These are phyloP conservation scores for Poecilus cupreus DNA, from an alignment of 2,888 invertebrate species.

Conservation along the genomic window DNA sequence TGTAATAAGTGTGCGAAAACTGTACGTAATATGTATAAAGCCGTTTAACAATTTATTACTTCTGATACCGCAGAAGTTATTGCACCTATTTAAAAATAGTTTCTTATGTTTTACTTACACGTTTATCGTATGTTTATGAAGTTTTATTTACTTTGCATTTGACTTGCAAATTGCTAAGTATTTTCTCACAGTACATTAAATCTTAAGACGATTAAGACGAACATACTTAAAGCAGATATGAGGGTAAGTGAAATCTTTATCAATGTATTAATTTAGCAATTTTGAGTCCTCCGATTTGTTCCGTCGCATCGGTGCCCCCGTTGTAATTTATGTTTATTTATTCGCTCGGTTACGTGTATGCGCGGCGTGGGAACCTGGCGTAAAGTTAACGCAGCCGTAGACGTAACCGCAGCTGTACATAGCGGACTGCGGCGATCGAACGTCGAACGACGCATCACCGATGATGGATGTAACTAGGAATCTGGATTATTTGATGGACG, in stretches of 20 bases:
- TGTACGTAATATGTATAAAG: conserved; percentile 11
- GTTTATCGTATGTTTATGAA: conserved; percentile 14
- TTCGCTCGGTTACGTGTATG: background rate
- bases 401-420: background rate
- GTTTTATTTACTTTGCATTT: conserved; percentile 1
- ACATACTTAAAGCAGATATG: no score
- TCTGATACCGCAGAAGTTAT: conserved; percentile 20
- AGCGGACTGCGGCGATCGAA: background rate
- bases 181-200: background rate
- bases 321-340: background rate
- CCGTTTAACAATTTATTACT: conserved; percentile 11
- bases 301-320: background rate
- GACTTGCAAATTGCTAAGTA: background rate
- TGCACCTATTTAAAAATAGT: conserved; percentile 33
- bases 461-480: conserved; percentile 17
- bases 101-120: conserved; percentile 29
- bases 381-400: background rate
- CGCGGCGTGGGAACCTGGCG: conserved; percentile 1
- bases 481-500: conserved; percentile 15
- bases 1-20: conserved; percentile 29
- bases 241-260: no score
- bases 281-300: no score
- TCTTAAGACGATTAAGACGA: background rate
- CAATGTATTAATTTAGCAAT: no score
- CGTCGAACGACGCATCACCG: background rate